Percentiles rank a stretch among this genome's conserved stretches.
phyloP scores from a whole-genome alignment of 2,113 vertebrate species.

The Ovibos moschatus region DNA sequence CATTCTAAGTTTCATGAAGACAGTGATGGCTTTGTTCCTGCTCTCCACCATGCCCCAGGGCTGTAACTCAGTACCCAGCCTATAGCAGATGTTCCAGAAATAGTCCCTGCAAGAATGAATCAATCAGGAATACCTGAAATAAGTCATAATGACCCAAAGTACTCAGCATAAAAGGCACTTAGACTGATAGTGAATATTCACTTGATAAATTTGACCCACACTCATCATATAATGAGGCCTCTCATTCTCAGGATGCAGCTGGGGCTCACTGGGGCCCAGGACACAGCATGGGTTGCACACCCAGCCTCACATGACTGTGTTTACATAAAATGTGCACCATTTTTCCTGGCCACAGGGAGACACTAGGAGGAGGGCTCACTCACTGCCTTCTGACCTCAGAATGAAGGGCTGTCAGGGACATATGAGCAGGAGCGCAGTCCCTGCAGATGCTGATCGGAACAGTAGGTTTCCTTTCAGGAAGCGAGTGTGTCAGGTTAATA shows the following conservation, averaged over 20 bases:
- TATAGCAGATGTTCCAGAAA: background rate
- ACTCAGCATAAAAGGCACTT: background rate
- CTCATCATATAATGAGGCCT: background rate
- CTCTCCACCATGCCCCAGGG: background rate
- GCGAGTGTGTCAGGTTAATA: background rate
- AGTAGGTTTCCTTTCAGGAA: conserved; percentile 9
- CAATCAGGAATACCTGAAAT: conserved; percentile 1
- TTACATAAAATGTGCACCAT: background rate
- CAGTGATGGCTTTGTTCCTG: background rate
- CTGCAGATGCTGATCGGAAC: conserved; percentile 1
- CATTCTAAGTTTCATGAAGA: background rate
- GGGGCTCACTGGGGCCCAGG: background rate
- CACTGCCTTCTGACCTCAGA: background rate
- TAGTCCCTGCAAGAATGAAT: background rate
- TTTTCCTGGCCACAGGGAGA: conserved; percentile 5
- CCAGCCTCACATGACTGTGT: background rate
- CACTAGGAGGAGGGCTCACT: background rate
- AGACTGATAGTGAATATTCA: background rate
- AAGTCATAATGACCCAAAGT: background rate
- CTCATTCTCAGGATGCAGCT: background rate
- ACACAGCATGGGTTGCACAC: background rate
- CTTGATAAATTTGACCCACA: background rate
- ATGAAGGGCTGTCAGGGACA: conserved; percentile 23
- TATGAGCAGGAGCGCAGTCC: background rate
- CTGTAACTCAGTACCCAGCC: background rate